Evolutionary conservation across 2,797 vertebrate genomes (phyloP).

Genomic region (Crotalus adamanteus): DNA sequence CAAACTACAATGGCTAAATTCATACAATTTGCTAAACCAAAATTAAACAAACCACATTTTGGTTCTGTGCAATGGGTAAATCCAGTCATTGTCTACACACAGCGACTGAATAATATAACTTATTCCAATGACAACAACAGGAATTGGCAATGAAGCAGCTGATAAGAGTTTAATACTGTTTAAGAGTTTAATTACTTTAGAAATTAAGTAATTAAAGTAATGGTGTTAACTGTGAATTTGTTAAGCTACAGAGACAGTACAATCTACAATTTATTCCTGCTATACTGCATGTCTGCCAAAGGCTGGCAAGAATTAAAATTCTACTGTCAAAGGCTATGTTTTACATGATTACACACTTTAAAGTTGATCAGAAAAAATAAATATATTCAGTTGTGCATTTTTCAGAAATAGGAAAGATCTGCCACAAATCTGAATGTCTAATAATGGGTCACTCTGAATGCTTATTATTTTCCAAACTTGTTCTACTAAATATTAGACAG

Average conservation of each 20-base stretch:
- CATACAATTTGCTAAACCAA: not conserved
- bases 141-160: constrained; percentile 30
- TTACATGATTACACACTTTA: constrained; percentile 61
- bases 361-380: constrained; percentile 57
- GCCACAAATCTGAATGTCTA: constrained; percentile 38
- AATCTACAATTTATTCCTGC: constrained; percentile 41
- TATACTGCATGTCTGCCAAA: constrained; percentile 32
- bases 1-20: not conserved
- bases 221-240: constrained; percentile 36
- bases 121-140: not conserved
- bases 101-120: not conserved
- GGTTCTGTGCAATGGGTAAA: not conserved
- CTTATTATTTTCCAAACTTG: not conserved
- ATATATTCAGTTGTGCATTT: constrained; percentile 51
- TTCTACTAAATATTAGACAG: not conserved
- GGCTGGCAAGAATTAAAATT: constrained; percentile 59
- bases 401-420: constrained; percentile 46
- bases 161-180: constrained; percentile 13
- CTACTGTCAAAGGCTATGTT: constrained; percentile 51
- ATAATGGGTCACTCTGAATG: not conserved
- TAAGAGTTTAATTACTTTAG: constrained; percentile 21
- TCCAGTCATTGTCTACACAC: not conserved
- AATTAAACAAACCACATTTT: not conserved
- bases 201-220: constrained; percentile 50
- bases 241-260: constrained; percentile 38